A percentile compares a stretch with the other conserved stretches of the same genome.
These are phyloP conservation scores for Nanger granti DNA, from an alignment of 2,113 vertebrate species.

Conservation along the genomic window DNA sequence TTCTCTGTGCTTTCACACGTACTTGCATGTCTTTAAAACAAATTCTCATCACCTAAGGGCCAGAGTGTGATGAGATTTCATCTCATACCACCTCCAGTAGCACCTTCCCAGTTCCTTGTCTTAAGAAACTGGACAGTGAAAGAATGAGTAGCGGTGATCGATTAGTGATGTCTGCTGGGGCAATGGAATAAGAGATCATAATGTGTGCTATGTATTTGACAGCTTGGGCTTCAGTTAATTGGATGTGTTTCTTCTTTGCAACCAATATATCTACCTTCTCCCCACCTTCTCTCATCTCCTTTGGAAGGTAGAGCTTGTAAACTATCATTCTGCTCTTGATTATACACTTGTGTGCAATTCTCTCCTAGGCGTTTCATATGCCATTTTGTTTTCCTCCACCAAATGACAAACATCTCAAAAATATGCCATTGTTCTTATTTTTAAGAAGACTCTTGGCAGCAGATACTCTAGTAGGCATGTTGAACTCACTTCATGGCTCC, in stretches of 20 bases:
- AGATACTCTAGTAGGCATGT: no score
- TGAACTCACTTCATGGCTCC: not conserved
- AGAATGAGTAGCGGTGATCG: not conserved
- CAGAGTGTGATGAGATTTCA: not conserved
- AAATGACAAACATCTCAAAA: not conserved
- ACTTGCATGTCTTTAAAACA: not conserved
- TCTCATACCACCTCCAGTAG: not conserved
- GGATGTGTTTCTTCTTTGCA: not conserved
- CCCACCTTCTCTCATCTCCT: not conserved
- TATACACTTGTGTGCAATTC: accelerated
- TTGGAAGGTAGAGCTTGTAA: not conserved
- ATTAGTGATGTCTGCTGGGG: not conserved
- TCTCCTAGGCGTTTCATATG: not conserved
- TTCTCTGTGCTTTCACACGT: not conserved
- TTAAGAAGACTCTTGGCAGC: not conserved
- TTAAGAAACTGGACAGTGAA: not conserved
- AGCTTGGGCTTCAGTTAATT: not conserved
- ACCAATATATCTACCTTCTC: not conserved
- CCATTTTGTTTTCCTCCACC: not conserved
- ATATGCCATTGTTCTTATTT: not conserved
- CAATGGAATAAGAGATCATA: accelerated
- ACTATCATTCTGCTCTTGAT: not conserved
- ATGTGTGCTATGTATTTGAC: no score
- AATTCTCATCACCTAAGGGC: not conserved
- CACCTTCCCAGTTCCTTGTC: not conserved